phyloP scores from a whole-genome alignment of 2,113 vertebrate genomes.

The Morone saxatilis region DNA sequence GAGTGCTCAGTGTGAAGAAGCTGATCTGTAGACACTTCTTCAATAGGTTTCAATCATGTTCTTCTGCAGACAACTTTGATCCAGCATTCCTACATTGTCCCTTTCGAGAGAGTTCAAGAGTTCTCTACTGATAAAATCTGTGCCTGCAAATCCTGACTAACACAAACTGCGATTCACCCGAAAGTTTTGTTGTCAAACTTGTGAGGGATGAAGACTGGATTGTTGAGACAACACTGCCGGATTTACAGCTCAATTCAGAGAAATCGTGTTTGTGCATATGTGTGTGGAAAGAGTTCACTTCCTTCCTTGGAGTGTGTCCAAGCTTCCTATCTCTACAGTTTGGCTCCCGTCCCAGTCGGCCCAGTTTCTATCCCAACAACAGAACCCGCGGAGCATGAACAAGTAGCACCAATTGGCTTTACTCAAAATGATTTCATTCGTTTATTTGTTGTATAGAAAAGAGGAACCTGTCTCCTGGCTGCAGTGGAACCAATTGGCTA shows the following conservation, averaged over 20 bases:
- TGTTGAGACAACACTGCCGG: background rate
- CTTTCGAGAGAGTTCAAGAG: too few species aligned
- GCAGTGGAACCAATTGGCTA: conserved; percentile 71
- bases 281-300: conserved; percentile 10
- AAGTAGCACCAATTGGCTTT: conserved; percentile 56
- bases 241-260: background rate
- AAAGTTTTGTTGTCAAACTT: background rate
- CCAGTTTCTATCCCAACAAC: conserved; percentile 34
- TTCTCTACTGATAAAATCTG: too few species aligned
- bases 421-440: conserved; percentile 23
- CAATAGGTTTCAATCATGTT: too few species aligned
- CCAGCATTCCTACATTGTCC: too few species aligned
- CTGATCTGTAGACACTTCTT: too few species aligned
- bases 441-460: conserved; percentile 28
- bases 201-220: background rate
- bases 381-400: conserved; percentile 42
- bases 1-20: too few species aligned
- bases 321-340: background rate
- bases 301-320: conserved; percentile 23
- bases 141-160: too few species aligned
- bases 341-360: conserved; percentile 18
- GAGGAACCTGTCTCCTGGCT: conserved; percentile 31
- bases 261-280: background rate
- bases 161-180: accelerated
- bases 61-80: too few species aligned